These are phyloP conservation scores for Pseudolycoriella hygida DNA, from an alignment of 2,888 invertebrate species.

Conservation along the genomic window DNA sequence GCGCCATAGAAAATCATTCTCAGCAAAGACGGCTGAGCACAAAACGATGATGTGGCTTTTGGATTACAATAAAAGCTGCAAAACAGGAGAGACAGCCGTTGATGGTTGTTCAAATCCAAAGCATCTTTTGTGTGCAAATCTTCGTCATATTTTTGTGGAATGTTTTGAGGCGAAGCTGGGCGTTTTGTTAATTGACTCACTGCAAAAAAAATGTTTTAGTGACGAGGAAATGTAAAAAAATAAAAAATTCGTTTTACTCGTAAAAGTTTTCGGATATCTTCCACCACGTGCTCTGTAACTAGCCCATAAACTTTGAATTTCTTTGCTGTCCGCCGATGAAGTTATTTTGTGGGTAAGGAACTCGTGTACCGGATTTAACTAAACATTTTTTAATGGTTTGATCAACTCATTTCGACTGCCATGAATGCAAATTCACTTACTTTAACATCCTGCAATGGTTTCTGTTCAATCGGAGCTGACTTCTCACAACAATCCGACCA, in stretches of 20 bases:
- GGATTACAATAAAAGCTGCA: conserved; percentile 39
- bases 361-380: conserved; percentile 45
- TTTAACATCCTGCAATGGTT: background rate
- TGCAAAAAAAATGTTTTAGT: background rate
- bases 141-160: conserved; percentile 13
- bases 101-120: conserved; percentile 64
- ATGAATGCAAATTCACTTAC: background rate
- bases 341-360: conserved; percentile 58
- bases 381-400: conserved; percentile 9
- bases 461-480: conserved; percentile 11
- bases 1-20: conserved; percentile 88
- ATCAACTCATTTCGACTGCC: conserved; percentile 9
- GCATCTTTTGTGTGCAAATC: conserved; percentile 39
- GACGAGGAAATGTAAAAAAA: background rate
- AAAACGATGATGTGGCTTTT: conserved; percentile 26
- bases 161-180: background rate
- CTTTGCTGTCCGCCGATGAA: conserved; percentile 39
- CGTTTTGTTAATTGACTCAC: background rate
- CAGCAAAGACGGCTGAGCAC: conserved; percentile 25
- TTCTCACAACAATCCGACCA: conserved; percentile 29
- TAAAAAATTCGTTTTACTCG: conserved; percentile 15
- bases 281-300: conserved; percentile 79
- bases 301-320: conserved; percentile 56
- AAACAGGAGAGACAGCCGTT: conserved; percentile 67
- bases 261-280: conserved; percentile 29